Evolutionary conservation across 2,888 invertebrate species (phyloP).

Genomic region (Tachina grossa): DNA sequence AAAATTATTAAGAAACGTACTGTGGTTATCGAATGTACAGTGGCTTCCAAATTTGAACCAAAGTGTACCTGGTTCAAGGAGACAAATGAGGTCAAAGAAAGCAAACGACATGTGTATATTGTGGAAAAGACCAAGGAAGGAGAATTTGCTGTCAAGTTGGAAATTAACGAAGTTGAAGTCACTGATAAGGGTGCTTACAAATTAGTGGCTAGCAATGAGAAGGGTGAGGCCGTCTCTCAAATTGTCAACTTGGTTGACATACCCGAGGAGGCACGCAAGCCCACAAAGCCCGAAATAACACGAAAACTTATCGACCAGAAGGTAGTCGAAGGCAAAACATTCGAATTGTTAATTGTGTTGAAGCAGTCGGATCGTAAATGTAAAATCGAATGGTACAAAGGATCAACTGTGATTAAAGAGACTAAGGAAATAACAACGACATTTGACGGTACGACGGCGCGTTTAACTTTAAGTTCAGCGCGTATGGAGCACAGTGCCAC

Average conservation of each 20-base stretch:
- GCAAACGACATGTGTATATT: constrained; percentile 78
- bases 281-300: constrained; percentile 91
- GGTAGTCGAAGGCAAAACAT: constrained; percentile 88
- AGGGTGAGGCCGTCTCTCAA: constrained; percentile 95
- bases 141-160: constrained; percentile 94
- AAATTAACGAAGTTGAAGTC: constrained; percentile 92
- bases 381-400: constrained; percentile 94
- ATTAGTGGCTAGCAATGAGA: constrained; percentile 94
- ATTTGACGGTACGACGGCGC: constrained; percentile 92
- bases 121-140: constrained; percentile 85
- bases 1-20: constrained; percentile 96
- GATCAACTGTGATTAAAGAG: constrained; percentile 89
- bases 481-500: constrained; percentile 90
- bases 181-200: constrained; percentile 95
- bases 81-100: constrained; percentile 89
- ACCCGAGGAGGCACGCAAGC: constrained; percentile 89
- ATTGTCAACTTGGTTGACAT: constrained; percentile 93
- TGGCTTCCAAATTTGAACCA: constrained; percentile 96
- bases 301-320: constrained; percentile 90
- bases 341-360: constrained; percentile 90
- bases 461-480: constrained; percentile 90
- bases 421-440: constrained; percentile 90
- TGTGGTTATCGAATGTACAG: constrained; percentile 96
- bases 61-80: constrained; percentile 97
- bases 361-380: constrained; percentile 90